These are phyloP conservation scores for Hypanus sabinus DNA, from an alignment of 2,113 vertebrate genomes.

Conservation along the genomic window DNA sequence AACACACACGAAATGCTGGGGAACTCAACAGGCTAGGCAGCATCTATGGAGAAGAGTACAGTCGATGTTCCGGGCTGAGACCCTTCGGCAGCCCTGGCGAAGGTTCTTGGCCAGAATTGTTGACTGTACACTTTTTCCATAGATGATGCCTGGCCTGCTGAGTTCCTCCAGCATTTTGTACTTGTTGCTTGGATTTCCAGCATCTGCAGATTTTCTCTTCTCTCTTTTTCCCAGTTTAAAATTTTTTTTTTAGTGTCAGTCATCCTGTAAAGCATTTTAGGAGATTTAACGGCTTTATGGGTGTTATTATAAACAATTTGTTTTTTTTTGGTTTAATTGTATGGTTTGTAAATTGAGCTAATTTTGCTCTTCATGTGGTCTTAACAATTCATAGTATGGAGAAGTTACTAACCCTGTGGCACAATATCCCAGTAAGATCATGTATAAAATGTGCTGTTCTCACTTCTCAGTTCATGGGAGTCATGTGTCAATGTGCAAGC, in stretches of 20 bases:
- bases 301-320: neutral
- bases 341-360: neutral
- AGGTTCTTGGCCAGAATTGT: too few relatives aligned
- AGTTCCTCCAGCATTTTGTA: too few relatives aligned
- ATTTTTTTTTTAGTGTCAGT: neutral
- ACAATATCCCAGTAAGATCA: neutral
- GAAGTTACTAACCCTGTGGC: neutral
- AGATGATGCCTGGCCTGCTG: too few relatives aligned
- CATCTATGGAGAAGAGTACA: too few relatives aligned
- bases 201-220: too few relatives aligned
- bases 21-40: too few relatives aligned
- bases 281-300: neutral
- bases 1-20: too few relatives aligned
- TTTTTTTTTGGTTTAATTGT: neutral
- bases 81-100: too few relatives aligned
- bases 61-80: too few relatives aligned
- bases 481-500: neutral
- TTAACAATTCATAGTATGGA: neutral
- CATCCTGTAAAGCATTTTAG: neutral
- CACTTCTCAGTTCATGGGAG: neutral
- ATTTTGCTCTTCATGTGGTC: neutral
- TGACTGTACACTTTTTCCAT: too few relatives aligned
- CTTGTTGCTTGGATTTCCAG: too few relatives aligned
- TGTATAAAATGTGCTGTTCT: neutral
- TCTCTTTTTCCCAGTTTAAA: too few relatives aligned